phyloP scores from a whole-genome alignment of 2,888 invertebrate species.

The Griposia aprilina region DNA sequence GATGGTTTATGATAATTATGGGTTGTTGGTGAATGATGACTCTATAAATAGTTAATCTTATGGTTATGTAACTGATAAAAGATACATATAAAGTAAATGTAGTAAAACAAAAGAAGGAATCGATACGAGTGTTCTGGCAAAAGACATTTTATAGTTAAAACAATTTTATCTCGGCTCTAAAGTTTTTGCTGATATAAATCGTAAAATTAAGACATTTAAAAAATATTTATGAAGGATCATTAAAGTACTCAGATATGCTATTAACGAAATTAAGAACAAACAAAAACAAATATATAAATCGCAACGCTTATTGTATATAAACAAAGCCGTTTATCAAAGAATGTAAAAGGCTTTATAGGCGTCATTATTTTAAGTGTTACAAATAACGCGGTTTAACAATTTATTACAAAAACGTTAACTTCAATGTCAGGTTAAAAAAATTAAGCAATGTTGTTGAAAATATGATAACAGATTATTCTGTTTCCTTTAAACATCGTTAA shows the following conservation, averaged over 20 bases:
- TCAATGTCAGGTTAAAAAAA: conserved; percentile 57
- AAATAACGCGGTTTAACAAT: conserved; percentile 59
- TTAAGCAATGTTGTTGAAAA: conserved; percentile 32
- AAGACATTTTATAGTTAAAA: not conserved
- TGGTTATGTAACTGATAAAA: not conserved
- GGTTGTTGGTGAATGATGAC: not conserved
- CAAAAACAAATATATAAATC: conserved; percentile 49
- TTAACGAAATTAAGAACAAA: conserved; percentile 48
- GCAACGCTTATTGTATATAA: conserved; percentile 50
- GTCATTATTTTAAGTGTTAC: conserved; percentile 65
- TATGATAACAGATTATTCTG: conserved; percentile 20
- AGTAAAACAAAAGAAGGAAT: not conserved
- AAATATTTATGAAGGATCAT: not conserved
- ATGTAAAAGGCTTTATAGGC: conserved; percentile 51
- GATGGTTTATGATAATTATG: not conserved
- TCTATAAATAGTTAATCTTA: not conserved
- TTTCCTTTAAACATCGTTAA: conserved; percentile 9
- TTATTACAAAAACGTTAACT: conserved; percentile 51
- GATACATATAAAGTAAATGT: not conserved
- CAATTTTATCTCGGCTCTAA: not conserved
- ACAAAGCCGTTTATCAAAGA: conserved; percentile 57
- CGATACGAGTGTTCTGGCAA: not conserved
- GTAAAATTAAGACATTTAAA: not conserved
- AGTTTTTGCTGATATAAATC: not conserved
- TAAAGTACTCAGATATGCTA: conserved; percentile 18